Evolutionary conservation across 2,888 invertebrate species (phyloP).

Genomic region (Tiliacea citrago): DNA sequence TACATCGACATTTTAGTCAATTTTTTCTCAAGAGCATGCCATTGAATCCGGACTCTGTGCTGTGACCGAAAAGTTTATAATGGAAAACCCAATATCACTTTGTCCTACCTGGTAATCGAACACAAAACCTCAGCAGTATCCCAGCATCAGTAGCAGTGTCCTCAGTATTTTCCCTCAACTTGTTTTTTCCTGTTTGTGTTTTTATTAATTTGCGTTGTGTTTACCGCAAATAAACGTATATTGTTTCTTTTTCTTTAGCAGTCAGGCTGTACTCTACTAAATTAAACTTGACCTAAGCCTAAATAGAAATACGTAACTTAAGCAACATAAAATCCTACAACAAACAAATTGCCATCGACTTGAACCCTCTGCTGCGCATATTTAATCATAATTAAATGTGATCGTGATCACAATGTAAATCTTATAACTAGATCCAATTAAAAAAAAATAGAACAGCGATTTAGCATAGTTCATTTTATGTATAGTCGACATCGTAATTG

Average conservation of each 20-base stretch:
- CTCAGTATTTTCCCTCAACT: too few relatives aligned
- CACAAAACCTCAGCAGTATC: not conserved
- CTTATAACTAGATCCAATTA: not conserved
- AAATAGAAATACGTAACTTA: not conserved
- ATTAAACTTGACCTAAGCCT: slow-evolving; percentile 8
- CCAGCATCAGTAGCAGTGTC: too few relatives aligned
- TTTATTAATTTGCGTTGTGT: too few relatives aligned
- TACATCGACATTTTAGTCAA: not conserved
- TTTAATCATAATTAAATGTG: slow-evolving; percentile 30
- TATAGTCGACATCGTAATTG: not conserved
- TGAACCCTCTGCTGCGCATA: slow-evolving; percentile 13
- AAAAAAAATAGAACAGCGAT: not conserved
- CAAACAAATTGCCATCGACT: slow-evolving; percentile 20
- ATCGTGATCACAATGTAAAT: slow-evolving; percentile 29
- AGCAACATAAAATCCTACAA: slow-evolving; percentile 16
- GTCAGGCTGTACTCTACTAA: not conserved
- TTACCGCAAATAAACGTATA: too few relatives aligned
- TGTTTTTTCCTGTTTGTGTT: too few relatives aligned
- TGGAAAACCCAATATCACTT: not conserved
- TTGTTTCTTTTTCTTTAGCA: too few relatives aligned
- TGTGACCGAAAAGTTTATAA: not conserved
- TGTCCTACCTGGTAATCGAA: not conserved
- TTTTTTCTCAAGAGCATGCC: not conserved
- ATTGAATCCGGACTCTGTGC: not conserved
- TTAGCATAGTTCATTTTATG: not conserved